Base-by-base conservation (phyloP, 1,140 invertebrate genomes). In the Hylaeus volcanicus region DNA sequence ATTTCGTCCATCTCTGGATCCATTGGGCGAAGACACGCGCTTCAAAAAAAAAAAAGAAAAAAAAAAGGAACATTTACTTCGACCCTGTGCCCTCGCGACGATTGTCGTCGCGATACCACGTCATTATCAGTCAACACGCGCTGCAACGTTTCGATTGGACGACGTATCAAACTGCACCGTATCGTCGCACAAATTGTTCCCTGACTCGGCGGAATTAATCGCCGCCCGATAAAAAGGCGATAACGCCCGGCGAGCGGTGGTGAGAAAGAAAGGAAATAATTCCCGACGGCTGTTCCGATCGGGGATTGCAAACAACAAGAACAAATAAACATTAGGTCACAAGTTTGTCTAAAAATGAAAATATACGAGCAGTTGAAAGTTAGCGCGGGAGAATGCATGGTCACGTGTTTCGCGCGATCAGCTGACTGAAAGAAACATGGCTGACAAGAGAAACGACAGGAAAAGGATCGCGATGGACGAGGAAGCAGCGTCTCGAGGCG, bases 191-290 rank as follows among this genome's bases (percentile, higher is more conserved):
- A 51, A 72, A 73, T 79, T 72, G 63, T 79, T 79, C 69, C 69
- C 58, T 55, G 76, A 53, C 48, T 51, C 69, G 76, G 3, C 60
- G 69, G 69, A 63, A 55, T 72, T 72, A 72, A 79, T 73, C 76
- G 58, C 39, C 0, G 58, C n/a, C 15, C 51, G 76, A 79, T 64
- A 72, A 79, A 61, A 48, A 26, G 48, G 48, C 61, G 51, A 65
- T 60, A 75, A 53, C 63, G 78, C 12, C 26, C 26, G 12, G 3
- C 53, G 48, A 8, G 14, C 15, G 45, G 3, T 48, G 39, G 43
- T 1, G 8, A 2, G 37, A 43, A 41, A 60, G 6, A 58, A 4
- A 5, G 11, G 14, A 51, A 70, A 37, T 26, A 26, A 26, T 26
- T 26, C 26, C 26, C 26, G 26, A 26, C 26, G 26, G 26, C 26